Evolutionary conservation across 2,888 invertebrate genomes (phyloP), one percentile per base, ranked within the genome.

Genomic region (Spicauda simplicius): DNA sequence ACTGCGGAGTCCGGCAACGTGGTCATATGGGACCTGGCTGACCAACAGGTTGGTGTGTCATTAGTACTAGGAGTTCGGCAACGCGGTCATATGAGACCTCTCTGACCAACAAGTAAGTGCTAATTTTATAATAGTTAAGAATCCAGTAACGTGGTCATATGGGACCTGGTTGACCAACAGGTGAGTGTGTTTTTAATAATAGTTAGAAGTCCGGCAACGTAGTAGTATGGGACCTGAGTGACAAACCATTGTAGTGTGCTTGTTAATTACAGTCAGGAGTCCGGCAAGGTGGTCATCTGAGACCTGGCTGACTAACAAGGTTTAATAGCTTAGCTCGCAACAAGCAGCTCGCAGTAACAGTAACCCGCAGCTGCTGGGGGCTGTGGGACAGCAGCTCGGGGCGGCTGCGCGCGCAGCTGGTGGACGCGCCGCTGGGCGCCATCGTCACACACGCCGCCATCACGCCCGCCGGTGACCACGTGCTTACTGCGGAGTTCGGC

Each of bases 361-460:
- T 98, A 0, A 99, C 99, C 0, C 94, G 99, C 70, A 97, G 97
- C 77, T 98, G 98, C 81, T 97, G 99, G 72, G 99, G 98, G 0
- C 96, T 99, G 1, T 99, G 99, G 98, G 97, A 98, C 85, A 95
- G 98, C 25, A 95, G 96, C 73, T 96, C 96, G 0, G 99, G 99
- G 0, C 96, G 96, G 75, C 91, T 99, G n/a, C 89, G 97, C 69
- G 95, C 97, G 0, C 98, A 97, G 81, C 90, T 99, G 41, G 98
- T 98, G 0, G 98, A 98, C 76, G 98, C 97, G 73, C 97, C 98
- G 0, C 92, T 98, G 2, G 98, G 98, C 0, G 98, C 99, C 8
- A 99, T 99, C 74, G 98, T 99, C 0, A 98, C 98, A 0, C 97
- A 98, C 73, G 98, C 98, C 0, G 94, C 96, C 58, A 97, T 99